Evolutionary conservation across 2,888 invertebrate species (phyloP).

Genomic region (Lucinisca nassula): DNA sequence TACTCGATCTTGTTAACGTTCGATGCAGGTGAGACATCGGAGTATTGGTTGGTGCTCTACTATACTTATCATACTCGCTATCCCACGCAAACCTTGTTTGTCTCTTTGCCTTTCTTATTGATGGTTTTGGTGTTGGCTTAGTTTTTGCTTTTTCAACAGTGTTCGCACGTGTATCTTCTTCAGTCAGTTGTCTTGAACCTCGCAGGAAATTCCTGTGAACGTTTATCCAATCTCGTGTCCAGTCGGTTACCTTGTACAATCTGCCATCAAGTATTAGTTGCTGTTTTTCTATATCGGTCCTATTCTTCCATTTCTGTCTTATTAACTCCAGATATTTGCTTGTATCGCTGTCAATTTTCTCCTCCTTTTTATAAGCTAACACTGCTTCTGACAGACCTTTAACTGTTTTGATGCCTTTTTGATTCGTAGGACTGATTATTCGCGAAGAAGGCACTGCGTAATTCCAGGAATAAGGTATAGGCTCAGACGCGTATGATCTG

Average conservation of each 20-base stretch:
- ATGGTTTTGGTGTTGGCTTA: not conserved
- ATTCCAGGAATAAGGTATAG: conserved; percentile 35
- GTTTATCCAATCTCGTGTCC: conserved; percentile 6
- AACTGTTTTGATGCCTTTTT: conserved; percentile 32
- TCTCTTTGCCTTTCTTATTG: not conserved
- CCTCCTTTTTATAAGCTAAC: conserved; percentile 29
- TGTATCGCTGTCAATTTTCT: not conserved
- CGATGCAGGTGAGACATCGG: not conserved
- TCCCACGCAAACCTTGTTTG: not conserved
- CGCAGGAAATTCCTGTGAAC: not conserved
- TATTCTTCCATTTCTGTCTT: not conserved
- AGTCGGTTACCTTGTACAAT: not conserved
- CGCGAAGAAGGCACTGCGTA: conserved; percentile 35
- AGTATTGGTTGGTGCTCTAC: not conserved
- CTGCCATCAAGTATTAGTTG: not conserved
- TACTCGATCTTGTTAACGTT: not conserved
- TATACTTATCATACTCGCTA: not conserved
- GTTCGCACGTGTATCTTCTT: not conserved
- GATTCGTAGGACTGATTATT: not conserved
- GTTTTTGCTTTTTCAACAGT: not conserved
- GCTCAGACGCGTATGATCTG: not conserved
- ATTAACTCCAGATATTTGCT: not conserved
- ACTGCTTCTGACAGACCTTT: conserved; percentile 52
- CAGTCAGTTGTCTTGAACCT: not conserved
- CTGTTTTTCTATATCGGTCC: not conserved